These are phyloP conservation scores for Euphydryas editha DNA, from an alignment of 2,888 invertebrate species.

Conservation along the genomic window DNA sequence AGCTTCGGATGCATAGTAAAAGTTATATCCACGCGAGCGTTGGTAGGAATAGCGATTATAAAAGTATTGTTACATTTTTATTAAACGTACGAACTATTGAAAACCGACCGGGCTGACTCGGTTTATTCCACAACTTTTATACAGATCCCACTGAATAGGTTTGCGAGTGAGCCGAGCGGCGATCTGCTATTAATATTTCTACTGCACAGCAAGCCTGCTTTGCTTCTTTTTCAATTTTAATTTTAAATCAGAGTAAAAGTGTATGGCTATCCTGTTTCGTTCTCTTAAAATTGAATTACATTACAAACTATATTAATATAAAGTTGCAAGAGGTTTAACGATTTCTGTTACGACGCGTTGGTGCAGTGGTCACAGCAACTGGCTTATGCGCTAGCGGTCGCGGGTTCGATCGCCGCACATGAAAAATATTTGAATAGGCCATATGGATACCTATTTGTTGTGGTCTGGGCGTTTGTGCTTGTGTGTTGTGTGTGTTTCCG, in stretches of 20 bases:
- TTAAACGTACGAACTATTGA: slow-evolving; percentile 23
- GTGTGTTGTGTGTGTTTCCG: too few relatives aligned
- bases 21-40: not conserved
- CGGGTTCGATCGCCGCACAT: too few relatives aligned
- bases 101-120: slow-evolving; percentile 23
- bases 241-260: slow-evolving; percentile 45
- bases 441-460: too few relatives aligned
- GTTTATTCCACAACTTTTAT: slow-evolving; percentile 40
- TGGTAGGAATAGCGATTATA: slow-evolving; percentile 17
- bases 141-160: slow-evolving; percentile 34
- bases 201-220: slow-evolving; percentile 19
- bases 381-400: too few relatives aligned
- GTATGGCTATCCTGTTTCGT: slow-evolving; percentile 11
- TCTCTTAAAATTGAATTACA: slow-evolving; percentile 17
- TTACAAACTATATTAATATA: slow-evolving; percentile 17
- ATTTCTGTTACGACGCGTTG: too few relatives aligned
- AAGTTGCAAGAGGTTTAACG: not conserved
- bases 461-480: too few relatives aligned
- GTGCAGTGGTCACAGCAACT: too few relatives aligned
- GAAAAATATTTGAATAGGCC: too few relatives aligned
- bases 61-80: slow-evolving; percentile 31
- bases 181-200: slow-evolving; percentile 39
- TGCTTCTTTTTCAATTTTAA: slow-evolving; percentile 42
- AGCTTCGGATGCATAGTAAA: not conserved
- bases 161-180: slow-evolving; percentile 20